phyloP scores from a whole-genome alignment of 2,797 vertebrate species.

The Halcyon chelicuti region DNA sequence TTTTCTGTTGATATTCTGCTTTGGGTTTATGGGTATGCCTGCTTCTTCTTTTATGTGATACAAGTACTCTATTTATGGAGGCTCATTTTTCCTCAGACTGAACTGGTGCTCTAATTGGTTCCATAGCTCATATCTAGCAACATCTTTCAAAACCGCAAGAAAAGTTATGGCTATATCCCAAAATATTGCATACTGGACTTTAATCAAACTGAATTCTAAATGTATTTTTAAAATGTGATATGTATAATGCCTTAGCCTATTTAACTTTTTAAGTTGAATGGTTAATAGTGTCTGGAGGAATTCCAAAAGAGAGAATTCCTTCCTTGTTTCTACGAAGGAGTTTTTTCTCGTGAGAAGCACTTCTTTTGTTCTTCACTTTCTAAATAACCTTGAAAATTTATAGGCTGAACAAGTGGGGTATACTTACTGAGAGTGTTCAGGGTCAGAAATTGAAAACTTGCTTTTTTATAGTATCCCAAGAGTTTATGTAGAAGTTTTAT shows the following conservation, averaged over 20 bases:
- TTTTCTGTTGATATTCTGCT: neutral
- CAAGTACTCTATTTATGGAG: constrained; percentile 31
- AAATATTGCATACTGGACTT: neutral
- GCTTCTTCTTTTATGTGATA: neutral
- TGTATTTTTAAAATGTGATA: neutral
- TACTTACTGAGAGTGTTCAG: neutral
- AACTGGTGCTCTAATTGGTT: constrained; percentile 55
- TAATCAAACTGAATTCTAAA: constrained; percentile 25
- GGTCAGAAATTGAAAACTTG: constrained; percentile 22
- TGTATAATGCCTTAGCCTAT: neutral
- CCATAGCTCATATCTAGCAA: constrained; percentile 47
- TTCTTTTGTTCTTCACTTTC: constrained; percentile 17
- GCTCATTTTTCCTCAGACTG: constrained; percentile 44
- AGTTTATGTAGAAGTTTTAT: constrained; percentile 43
- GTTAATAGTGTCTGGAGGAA: neutral
- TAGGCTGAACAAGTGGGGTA: constrained; percentile 4
- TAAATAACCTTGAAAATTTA: constrained; percentile 61
- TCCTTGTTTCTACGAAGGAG: neutral
- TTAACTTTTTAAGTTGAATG: neutral
- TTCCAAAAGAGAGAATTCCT: neutral
- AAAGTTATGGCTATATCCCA: neutral
- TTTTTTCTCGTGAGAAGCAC: neutral
- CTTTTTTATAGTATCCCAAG: constrained; percentile 52
- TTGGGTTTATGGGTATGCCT: neutral
- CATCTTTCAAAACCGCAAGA: constrained; percentile 2